Percentiles rank a stretch among this genome's conserved stretches.
phyloP scores from a whole-genome alignment of 1,140 invertebrate species.

The Phortica variegata region DNA sequence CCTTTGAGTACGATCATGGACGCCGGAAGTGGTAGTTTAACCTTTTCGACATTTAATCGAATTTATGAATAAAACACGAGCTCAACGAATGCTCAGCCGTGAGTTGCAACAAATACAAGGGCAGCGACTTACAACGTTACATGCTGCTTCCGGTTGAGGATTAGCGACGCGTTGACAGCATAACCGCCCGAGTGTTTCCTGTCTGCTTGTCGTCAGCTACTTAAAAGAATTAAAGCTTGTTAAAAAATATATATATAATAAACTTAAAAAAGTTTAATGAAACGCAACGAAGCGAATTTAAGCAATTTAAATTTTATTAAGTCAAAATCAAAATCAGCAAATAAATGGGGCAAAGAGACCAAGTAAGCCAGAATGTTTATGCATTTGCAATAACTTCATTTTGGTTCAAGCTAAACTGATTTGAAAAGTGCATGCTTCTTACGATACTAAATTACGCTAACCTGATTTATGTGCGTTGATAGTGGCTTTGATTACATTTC shows the following conservation, averaged over 20 bases:
- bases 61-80: constrained; percentile 45
- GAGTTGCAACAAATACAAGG: too few relatives aligned
- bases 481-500: too few relatives aligned
- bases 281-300: too few relatives aligned
- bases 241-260: too few relatives aligned
- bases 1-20: constrained; percentile 21
- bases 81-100: neutral
- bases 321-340: constrained; percentile 48
- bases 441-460: too few relatives aligned
- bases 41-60: constrained; percentile 49
- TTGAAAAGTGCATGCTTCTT: too few relatives aligned
- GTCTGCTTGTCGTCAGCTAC: constrained; percentile 23
- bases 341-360: constrained; percentile 16
- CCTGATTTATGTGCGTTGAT: too few relatives aligned
- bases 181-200: too few relatives aligned
- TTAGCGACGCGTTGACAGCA: constrained; percentile 10
- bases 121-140: too few relatives aligned
- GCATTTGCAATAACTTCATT: neutral
- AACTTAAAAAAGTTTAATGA: too few relatives aligned
- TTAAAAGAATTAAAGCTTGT: constrained; percentile 52
- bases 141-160: neutral
- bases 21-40: constrained; percentile 29
- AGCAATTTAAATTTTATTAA: constrained; percentile 40
- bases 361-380: too few relatives aligned
- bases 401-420: too few relatives aligned